Percentiles rank a stretch among this genome's conserved stretches.
Evolutionary conservation across 1,140 invertebrate genomes (phyloP).

Genomic region (Drosophila gunungcola): DNA sequence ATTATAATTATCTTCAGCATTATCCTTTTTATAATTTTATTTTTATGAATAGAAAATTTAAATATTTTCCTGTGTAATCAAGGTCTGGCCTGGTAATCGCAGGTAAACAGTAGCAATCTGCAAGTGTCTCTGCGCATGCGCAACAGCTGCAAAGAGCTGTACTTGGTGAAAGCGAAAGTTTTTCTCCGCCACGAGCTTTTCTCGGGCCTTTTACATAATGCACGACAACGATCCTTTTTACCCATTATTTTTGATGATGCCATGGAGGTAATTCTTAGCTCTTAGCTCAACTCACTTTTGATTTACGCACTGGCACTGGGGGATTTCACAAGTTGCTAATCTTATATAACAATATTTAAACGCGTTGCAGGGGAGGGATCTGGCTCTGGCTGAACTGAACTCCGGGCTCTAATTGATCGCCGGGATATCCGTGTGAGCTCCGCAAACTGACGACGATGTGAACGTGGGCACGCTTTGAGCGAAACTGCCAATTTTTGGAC

Average conservation of each 20-base stretch:
- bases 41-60: no score
- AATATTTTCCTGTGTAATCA: slow-evolving; percentile 6
- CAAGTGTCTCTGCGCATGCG: slow-evolving; percentile 43
- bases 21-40: no score
- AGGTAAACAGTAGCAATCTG: slow-evolving; percentile 34
- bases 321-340: slow-evolving; percentile 52
- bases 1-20: no score
- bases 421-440: slow-evolving; percentile 49
- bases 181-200: slow-evolving; percentile 54
- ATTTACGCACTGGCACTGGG: slow-evolving; percentile 36
- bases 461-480: slow-evolving; percentile 77
- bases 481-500: slow-evolving; percentile 74
- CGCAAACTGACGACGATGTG: slow-evolving; percentile 67
- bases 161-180: slow-evolving; percentile 78
- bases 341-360: slow-evolving; percentile 52
- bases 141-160: slow-evolving; percentile 44
- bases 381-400: slow-evolving; percentile 1
- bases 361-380: slow-evolving; percentile 10
- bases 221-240: slow-evolving; percentile 10
- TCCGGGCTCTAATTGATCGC: slow-evolving; percentile 45
- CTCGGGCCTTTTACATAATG: slow-evolving; percentile 48
- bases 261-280: slow-evolving; percentile 18
- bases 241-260: slow-evolving; percentile 14
- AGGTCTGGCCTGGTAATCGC: slow-evolving; percentile 10
- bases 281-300: slow-evolving; percentile 51